Evolutionary conservation across 2,888 invertebrate genomes (phyloP).

Genomic region (Drosophila neotestacea): DNA sequence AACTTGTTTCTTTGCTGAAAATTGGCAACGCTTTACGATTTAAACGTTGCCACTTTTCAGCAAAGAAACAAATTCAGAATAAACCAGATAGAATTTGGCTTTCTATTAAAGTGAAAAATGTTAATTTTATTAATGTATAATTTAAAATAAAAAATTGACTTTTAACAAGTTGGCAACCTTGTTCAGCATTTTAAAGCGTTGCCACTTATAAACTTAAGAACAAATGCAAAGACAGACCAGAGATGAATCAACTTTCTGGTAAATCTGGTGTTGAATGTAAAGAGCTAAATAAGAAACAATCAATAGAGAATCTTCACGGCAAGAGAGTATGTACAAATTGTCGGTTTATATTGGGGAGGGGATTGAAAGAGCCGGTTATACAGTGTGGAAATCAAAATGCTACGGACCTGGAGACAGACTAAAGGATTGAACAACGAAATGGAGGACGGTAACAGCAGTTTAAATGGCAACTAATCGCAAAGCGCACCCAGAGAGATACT

Average conservation of each 20-base stretch:
- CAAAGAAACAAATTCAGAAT: no score
- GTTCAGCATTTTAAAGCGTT: no score
- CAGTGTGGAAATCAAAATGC: slow-evolving; percentile 78
- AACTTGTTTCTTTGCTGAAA: no score
- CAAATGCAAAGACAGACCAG: no score
- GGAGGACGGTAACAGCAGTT: slow-evolving; percentile 65
- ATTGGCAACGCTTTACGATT: not conserved
- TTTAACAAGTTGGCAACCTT: no score
- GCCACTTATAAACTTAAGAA: no score
- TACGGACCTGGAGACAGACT: slow-evolving; percentile 45
- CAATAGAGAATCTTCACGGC: not conserved
- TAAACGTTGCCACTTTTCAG: not conserved
- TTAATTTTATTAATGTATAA: not conserved
- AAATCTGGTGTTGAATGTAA: no score
- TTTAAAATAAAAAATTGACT: not conserved
- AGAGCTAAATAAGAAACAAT: not conserved
- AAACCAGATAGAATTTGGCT: no score
- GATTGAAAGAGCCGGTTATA: slow-evolving; percentile 76
- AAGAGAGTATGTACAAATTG: slow-evolving; percentile 13
- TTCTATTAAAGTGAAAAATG: no score
- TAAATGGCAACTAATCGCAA: slow-evolving; percentile 81
- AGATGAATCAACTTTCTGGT: no score
- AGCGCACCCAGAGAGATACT: slow-evolving; percentile 29
- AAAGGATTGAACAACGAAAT: slow-evolving; percentile 2
- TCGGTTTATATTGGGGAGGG: slow-evolving; percentile 41